Evolutionary conservation across 2,888 invertebrate species (phyloP), one percentile per base, ranked within the genome.

Genomic region (Microplitis deprimator): DNA sequence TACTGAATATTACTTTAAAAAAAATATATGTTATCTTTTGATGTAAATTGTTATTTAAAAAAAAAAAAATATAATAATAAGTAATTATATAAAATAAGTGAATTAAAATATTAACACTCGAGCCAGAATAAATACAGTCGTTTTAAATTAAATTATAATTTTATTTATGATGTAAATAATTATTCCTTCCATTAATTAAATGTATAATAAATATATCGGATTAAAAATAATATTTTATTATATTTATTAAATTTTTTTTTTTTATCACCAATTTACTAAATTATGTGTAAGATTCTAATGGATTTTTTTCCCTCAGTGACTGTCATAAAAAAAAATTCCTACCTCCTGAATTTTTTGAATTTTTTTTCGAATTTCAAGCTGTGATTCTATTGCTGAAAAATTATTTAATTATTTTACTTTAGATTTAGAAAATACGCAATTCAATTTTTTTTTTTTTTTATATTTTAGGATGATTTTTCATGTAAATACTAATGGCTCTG

Each of bases 11-110:
- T 86, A 86, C 81, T 85, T 87, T 88, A 84, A 78, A 86, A 87
- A 8, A 50, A 50, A 50, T 50, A 13, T 85, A 85, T 85, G 87
- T 88, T 88, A 88, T 85, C 87, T 86, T 88, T 88, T 86, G 85
- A 87, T 88, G 87, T 88, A 87, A 86, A 87, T 85, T 86, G 85
- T 86, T 86, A 71, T 61, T 16, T 38, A 60, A 60, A 71, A 50
- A 38, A 38, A 71, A 39, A 59, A 7, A 61, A 3, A 61, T 38
- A 61, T 60, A 38, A 39, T 8, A 71, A 60, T 71, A 39, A 71
- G 50, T 50, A 13, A 50, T 50, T 13, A 2, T 50, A 50, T 50
- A 5, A 50, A 50, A 50, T 50, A 29, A 29, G 29, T 13, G 13
- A 13, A 50, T 50, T 50, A 50, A 29, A 29, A 29, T 4, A 29